Evolutionary conservation across 2,113 vertebrate species (phyloP).

Genomic region (Corvus moneduloides): DNA sequence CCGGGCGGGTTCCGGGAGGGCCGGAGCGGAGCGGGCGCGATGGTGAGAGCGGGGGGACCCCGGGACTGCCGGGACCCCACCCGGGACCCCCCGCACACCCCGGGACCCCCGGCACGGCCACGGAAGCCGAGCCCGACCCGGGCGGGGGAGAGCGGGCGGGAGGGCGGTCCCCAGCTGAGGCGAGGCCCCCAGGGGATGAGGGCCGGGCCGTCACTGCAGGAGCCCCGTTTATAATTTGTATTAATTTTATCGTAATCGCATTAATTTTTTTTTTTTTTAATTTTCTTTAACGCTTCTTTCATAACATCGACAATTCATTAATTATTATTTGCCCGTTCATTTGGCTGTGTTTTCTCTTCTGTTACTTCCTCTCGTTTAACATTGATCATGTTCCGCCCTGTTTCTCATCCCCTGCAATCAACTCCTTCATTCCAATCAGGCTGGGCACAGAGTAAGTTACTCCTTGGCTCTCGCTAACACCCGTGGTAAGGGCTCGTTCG

Average conservation of each 20-base stretch:
- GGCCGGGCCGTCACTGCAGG: neutral
- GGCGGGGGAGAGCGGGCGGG: neutral
- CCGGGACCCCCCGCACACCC: neutral
- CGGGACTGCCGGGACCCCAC: neutral
- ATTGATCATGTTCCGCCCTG: constrained; percentile 78
- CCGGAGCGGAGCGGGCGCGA: neutral
- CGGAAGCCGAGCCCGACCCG: neutral
- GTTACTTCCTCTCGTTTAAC: constrained; percentile 80
- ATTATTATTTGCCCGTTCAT: constrained; percentile 71
- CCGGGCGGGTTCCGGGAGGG: neutral
- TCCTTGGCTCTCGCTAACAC: constrained; percentile 72
- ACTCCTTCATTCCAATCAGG: constrained; percentile 86
- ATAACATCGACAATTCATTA: constrained; percentile 75
- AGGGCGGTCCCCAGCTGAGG: neutral
- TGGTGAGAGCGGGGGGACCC: neutral
- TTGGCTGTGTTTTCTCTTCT: constrained; percentile 75
- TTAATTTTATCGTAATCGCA: neutral
- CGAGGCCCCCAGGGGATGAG: neutral
- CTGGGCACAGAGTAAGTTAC: constrained; percentile 99
- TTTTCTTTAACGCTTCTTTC: constrained; percentile 64
- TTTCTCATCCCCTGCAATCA: constrained; percentile 82
- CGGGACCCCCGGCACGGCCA: neutral
- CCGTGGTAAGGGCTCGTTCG: constrained; percentile 56
- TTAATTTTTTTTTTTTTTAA: neutral
- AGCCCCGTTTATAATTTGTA: neutral